These are phyloP conservation scores for Girardinichthys multiradiatus DNA, from an alignment of 2,113 vertebrate genomes.

Conservation along the genomic window DNA sequence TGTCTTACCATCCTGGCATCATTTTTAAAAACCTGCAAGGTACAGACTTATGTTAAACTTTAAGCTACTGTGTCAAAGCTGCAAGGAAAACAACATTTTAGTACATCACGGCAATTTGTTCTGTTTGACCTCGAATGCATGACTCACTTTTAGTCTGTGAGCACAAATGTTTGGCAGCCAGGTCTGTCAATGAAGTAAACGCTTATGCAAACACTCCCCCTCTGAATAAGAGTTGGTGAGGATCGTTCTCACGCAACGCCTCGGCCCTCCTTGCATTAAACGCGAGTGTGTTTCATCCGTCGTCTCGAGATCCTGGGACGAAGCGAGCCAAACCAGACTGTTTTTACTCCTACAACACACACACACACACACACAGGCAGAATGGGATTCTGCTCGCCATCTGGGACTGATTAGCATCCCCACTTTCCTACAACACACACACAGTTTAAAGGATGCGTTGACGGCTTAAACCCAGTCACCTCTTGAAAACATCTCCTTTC, in stretches of 20 bases:
- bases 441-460: neutral
- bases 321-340: neutral
- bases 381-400: neutral
- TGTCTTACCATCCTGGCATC: neutral
- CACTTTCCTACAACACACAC: slow-evolving; percentile 9
- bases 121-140: slow-evolving; percentile 10
- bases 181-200: slow-evolving; percentile 9
- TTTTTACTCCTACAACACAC: neutral
- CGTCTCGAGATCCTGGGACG: slow-evolving; percentile 2
- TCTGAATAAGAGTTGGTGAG: neutral
- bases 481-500: slow-evolving; percentile 2
- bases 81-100: neutral
- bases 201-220: neutral
- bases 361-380: slow-evolving; percentile 2
- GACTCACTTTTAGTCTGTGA: neutral
- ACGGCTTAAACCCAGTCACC: neutral
- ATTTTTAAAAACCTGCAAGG: neutral
- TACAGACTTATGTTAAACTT: neutral
- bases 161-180: neutral
- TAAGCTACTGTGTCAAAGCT: neutral
- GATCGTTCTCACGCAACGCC: slow-evolving; percentile 47
- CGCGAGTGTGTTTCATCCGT: slow-evolving; percentile 12
- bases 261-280: slow-evolving; percentile 45
- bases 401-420: slow-evolving; percentile 17
- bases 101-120: neutral